Conservation (phyloP, 2,888 invertebrate genomes). For the Axea sp. region DNA sequence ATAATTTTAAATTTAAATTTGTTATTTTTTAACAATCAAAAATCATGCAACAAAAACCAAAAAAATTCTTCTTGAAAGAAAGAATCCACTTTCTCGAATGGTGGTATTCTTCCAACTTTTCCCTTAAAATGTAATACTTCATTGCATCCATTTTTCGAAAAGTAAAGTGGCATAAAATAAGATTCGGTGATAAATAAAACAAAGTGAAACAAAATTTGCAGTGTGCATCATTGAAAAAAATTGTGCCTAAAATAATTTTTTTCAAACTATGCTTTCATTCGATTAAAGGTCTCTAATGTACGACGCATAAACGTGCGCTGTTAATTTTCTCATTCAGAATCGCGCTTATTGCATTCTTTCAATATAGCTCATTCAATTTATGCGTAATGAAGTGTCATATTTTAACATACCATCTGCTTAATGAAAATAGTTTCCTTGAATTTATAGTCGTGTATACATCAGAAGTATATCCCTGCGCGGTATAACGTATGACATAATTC, state of each 20-base stretch:
- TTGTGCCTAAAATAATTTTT: slow-evolving; percentile 22
- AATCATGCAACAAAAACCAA: too few species aligned
- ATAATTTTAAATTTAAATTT: too few species aligned
- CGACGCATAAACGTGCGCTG: slow-evolving; percentile 33
- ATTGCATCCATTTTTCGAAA: too few species aligned
- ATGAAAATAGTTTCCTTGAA: slow-evolving; percentile 61
- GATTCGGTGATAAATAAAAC: too few species aligned
- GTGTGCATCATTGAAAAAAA: slow-evolving; percentile 9
- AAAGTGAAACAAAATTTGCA: too few species aligned
- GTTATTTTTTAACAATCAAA: too few species aligned
- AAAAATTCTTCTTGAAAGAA: too few species aligned
- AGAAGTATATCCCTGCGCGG: slow-evolving; percentile 36
- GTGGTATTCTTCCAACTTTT: too few species aligned
- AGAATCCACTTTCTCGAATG: too few species aligned
- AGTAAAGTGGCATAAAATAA: too few species aligned
- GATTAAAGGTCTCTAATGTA: slow-evolving; percentile 36
- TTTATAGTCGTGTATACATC: slow-evolving; percentile 52
- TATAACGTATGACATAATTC: slow-evolving; percentile 51
- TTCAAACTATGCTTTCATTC: slow-evolving; percentile 32
- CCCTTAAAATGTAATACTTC: too few species aligned
- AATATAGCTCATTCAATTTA: slow-evolving; percentile 60
- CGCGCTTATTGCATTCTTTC: slow-evolving; percentile 61
- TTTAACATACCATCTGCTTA: slow-evolving; percentile 60
- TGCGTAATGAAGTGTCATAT: slow-evolving; percentile 59
- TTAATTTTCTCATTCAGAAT: slow-evolving; percentile 61